phyloP scores from a whole-genome alignment of 2,797 vertebrate species.

The Leptodactylus fallax region DNA sequence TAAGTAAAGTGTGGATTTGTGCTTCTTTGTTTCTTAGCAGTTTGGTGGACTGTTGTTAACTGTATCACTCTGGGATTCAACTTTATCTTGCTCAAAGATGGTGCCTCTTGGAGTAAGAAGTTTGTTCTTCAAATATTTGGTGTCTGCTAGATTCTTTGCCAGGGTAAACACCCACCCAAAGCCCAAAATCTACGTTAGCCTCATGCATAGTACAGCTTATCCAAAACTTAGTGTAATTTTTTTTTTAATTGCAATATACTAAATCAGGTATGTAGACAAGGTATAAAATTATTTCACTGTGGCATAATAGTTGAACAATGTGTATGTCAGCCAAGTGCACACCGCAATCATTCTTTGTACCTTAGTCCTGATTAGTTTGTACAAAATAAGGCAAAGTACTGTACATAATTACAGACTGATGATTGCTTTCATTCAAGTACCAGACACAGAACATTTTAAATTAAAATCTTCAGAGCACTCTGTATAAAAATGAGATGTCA shows the following conservation, averaged over 20 bases:
- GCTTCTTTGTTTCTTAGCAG: no score
- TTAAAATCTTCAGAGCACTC: slow-evolving; percentile 23
- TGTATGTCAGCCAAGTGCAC: background rate
- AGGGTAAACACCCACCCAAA: no score
- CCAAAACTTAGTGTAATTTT: background rate
- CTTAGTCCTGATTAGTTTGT: slow-evolving; percentile 42
- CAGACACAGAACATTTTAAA: slow-evolving; percentile 45
- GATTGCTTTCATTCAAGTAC: slow-evolving; percentile 46
- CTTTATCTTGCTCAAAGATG: no score
- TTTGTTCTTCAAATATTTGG: no score
- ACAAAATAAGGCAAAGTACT: slow-evolving; percentile 37
- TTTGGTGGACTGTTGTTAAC: no score
- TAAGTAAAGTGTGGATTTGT: no score
- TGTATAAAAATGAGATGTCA: slow-evolving; percentile 17
- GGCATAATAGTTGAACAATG: slow-evolving; percentile 16
- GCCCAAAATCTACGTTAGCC: background rate
- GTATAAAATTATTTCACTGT: slow-evolving; percentile 14
- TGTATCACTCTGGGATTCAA: no score
- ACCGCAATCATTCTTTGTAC: slow-evolving; percentile 32
- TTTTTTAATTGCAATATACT: background rate
- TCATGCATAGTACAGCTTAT: background rate
- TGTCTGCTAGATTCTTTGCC: no score
- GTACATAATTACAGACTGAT: slow-evolving; percentile 43
- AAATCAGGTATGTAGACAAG: background rate
- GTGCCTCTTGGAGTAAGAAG: no score